Evolutionary conservation across 2,888 invertebrate genomes (phyloP), one percentile per base, ranked within the genome.

Genomic region (Axea sp.): DNA sequence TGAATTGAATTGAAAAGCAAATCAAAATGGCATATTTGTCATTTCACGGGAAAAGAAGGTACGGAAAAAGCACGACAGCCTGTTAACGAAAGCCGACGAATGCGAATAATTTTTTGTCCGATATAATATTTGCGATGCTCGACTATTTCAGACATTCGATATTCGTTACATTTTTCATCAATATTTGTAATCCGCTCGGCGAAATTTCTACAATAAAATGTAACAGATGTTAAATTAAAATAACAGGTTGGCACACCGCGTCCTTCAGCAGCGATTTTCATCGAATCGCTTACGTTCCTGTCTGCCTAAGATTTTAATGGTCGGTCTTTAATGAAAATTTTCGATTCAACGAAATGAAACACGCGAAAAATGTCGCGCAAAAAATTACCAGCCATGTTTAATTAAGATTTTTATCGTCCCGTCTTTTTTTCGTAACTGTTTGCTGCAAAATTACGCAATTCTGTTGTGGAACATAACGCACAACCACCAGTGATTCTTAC

Each of bases 131-230:
- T 22, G 7, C 39, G 28, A 53, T 37, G 37, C 33, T 7, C 35
- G 33, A 17, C 19, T 37, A 65, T 55, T 28, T 7, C 12, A 64
- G 51, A 35, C 43, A 51, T 43, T 43, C 55, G 55, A 55, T 65
- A 65, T 55, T 47, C 64, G 64, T 64, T 64, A 67, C 30, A 57
- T 57, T 57, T 67, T 67, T 55, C 39, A 47, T 57, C 30, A 49
- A 47, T 57, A 41, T 57, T 57, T 67, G 47, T 67, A 57, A 55
- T 37, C 14, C 26, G 37, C 5, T 9, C 35, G 45, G 8, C 28
- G 24, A 65, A 55, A 65, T 55, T 55, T 43, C 17, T 8, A 19
- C 55, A 28, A 53, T 55, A 55, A 47, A 65, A 65, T 65, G 53
- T 65, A 45, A 65, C 47, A 35, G 53, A 55, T 37, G 47, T 65